A percentile compares a stretch with the other conserved stretches of the same genome.
phyloP scores from a whole-genome alignment of 2,888 invertebrate species.

The Penaeus monodon region DNA sequence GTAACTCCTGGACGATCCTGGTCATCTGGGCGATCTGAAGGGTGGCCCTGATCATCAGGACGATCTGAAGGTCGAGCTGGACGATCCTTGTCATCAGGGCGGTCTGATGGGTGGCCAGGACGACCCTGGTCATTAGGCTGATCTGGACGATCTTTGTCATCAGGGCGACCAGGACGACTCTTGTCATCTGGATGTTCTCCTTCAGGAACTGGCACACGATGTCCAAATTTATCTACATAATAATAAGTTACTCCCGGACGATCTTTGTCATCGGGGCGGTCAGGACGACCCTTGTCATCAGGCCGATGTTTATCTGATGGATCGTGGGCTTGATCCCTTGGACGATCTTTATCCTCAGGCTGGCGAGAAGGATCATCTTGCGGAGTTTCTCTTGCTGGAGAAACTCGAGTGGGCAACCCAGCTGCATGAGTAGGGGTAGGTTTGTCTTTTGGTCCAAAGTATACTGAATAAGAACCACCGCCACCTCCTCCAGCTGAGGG shows the following conservation, averaged over 20 bases:
- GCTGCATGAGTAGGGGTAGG: neutral
- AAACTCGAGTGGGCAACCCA: neutral
- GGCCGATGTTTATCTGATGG: neutral
- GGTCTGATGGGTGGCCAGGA: too few species aligned
- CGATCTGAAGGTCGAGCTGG: neutral
- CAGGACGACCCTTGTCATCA: slow-evolving; percentile 9
- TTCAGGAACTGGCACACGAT: neutral
- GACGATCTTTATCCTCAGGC: neutral
- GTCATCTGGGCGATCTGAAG: neutral
- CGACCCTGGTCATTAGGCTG: too few species aligned
- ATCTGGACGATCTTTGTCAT: too few species aligned
- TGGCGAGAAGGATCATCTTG: neutral
- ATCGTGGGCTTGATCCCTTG: neutral
- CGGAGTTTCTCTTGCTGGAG: neutral
- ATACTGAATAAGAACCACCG: slow-evolving; percentile 52
- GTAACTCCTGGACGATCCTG: neutral
- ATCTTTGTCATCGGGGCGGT: slow-evolving; percentile 17
- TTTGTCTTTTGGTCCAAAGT: slow-evolving; percentile 47
- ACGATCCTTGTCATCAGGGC: too few species aligned
- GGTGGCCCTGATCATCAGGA: neutral
- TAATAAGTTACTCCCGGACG: slow-evolving; percentile 1
- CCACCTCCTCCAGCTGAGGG: slow-evolving; percentile 47
- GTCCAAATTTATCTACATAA: too few species aligned
- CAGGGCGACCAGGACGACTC: neutral
- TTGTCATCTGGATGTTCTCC: slow-evolving; percentile 4